phyloP scores from a whole-genome alignment of 2,888 invertebrate genomes.

The Muscina levida region DNA sequence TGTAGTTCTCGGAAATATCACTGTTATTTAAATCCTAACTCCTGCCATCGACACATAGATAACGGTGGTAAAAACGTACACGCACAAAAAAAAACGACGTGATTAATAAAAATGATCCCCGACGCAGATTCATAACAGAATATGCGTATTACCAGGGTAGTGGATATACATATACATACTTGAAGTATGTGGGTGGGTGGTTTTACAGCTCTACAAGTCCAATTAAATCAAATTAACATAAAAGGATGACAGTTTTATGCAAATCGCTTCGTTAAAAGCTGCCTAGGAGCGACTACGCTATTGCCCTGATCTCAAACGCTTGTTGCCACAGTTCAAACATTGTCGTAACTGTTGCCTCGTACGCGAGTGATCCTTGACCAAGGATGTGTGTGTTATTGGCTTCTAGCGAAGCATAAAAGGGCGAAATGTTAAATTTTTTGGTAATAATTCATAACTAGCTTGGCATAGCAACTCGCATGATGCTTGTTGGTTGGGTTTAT shows the following conservation, averaged over 20 bases:
- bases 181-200: conserved; percentile 34
- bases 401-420: not conserved
- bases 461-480: conserved; percentile 40
- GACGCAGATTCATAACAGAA: conserved; percentile 16
- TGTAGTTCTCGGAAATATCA: too few species aligned
- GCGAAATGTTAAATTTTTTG: not conserved
- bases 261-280: conserved; percentile 68
- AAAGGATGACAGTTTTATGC: conserved; percentile 79
- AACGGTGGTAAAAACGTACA: too few species aligned
- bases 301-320: conserved; percentile 31
- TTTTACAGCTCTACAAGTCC: conserved; percentile 68
- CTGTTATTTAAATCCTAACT: too few species aligned
- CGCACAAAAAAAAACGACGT: too few species aligned
- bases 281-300: conserved; percentile 21
- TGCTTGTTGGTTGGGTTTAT: conserved; percentile 22
- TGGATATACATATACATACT: too few species aligned
- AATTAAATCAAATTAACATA: conserved; percentile 78
- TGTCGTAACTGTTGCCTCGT: conserved; percentile 62
- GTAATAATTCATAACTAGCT: conserved; percentile 73
- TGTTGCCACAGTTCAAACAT: conserved; percentile 11
- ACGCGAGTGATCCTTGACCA: conserved; percentile 14
- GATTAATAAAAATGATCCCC: conserved; percentile 36
- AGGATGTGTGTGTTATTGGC: not conserved
- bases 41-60: too few species aligned
- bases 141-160: too few species aligned